Percentiles rank a stretch among this genome's conserved stretches.
Evolutionary conservation across 2,797 vertebrate genomes (phyloP).

Genomic region (Anas georgica): DNA sequence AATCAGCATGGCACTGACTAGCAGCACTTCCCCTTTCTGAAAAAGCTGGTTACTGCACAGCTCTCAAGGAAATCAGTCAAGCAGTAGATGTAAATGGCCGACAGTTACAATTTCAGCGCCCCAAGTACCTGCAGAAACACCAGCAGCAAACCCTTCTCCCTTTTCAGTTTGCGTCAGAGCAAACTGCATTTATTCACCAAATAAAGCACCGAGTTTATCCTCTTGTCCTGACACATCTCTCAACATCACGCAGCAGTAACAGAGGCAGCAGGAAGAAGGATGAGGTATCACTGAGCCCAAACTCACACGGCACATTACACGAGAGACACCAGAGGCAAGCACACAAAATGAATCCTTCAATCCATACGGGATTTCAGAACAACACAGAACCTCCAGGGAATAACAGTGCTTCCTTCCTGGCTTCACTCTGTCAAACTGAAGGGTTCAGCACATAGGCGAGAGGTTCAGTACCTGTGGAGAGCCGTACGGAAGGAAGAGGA

Average conservation of each 20-base stretch:
- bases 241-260: background rate
- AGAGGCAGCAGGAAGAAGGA: background rate
- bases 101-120: background rate
- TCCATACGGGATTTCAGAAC: background rate
- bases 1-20: background rate
- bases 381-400: background rate
- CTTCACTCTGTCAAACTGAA: background rate
- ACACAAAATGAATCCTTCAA: background rate
- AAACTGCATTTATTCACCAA: background rate
- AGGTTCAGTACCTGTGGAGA: background rate
- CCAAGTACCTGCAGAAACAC: background rate
- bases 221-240: background rate
- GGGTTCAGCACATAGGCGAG: background rate
- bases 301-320: background rate
- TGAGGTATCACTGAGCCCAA: background rate
- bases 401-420: background rate
- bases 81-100: background rate
- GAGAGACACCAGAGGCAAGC: background rate
- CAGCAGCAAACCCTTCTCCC: background rate
- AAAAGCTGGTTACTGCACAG: background rate
- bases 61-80: background rate
- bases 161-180: background rate
- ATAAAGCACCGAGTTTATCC: background rate
- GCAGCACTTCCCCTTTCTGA: background rate
- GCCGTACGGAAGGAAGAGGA: background rate